phyloP scores from a whole-genome alignment of 1,140 invertebrate genomes.

The Atopsyche davidsoni region DNA sequence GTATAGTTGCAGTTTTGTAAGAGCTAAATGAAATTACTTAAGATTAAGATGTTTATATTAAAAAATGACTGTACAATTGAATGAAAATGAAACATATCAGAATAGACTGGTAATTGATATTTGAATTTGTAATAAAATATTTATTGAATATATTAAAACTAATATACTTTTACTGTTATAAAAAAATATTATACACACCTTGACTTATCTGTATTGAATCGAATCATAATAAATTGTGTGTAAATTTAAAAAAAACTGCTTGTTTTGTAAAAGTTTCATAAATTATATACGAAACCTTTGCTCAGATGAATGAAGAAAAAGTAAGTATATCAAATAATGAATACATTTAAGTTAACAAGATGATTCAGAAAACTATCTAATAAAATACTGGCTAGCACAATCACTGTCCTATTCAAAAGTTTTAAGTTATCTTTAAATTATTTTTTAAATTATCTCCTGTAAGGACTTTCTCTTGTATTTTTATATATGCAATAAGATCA shows the following conservation, averaged over 20 bases:
- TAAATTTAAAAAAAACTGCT: conserved; percentile 5
- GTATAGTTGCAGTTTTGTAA: conserved; percentile 36
- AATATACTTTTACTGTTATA: conserved; percentile 27
- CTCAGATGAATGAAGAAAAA: conserved; percentile 9
- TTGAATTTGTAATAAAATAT: conserved; percentile 25
- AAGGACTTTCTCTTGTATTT: too few relatives aligned
- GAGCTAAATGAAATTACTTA: conserved; percentile 15
- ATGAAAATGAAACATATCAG: conserved; percentile 32
- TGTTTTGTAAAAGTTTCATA: conserved; percentile 1
- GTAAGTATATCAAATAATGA: conserved; percentile 12
- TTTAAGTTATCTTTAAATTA: too few relatives aligned
- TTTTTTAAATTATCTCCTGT: too few relatives aligned
- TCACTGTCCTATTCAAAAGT: too few relatives aligned
- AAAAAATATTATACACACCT: conserved; percentile 26
- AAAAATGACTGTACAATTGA: conserved; percentile 30
- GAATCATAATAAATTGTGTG: conserved; percentile 21
- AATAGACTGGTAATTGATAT: conserved; percentile 31
- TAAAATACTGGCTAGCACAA: too few relatives aligned
- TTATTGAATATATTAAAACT: conserved; percentile 21
- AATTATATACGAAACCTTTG: background rate
- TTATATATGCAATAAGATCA: too few relatives aligned
- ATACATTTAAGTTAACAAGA: too few relatives aligned
- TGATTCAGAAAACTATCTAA: too few relatives aligned
- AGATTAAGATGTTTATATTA: conserved; percentile 19
- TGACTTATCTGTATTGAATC: conserved; percentile 20